Base-by-base conservation (phyloP, 2,888 invertebrate genomes). In the Lasioglossum lativentre region DNA sequence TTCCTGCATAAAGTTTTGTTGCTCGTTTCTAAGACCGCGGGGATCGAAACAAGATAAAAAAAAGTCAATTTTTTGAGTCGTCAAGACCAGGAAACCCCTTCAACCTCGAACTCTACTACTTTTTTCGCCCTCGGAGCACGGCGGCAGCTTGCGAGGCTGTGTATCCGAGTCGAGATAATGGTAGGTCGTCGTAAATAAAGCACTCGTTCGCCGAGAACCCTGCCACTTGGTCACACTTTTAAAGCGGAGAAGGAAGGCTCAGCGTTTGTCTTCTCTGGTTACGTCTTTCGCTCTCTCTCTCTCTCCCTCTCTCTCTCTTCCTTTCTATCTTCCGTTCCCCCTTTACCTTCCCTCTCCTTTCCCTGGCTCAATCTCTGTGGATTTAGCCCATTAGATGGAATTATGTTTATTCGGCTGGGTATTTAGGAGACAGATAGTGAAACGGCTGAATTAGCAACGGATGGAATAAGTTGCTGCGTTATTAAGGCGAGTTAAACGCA, bases 261-360 rank as follows among this genome's bases (percentile, higher is more conserved):
- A 66, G 56, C 88, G 75, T 88, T 89, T 85, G 78, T 85, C 86
- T 89, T 85, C 82, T 77, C 77, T 71, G 77, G 63, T 81, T 82
- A 79, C 81, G 52, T 82, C 27, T 78, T 5, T 70, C 23, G n/a
- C n/a, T 40, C 23, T 40, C n/a, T 4, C 38, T 19, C 79, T 27
- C 76, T n/a, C n/a, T n/a, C 38, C 19, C 66, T 4, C 38, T 12
- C 4, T 1, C 30, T 6, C 66, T 10, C 23, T 3, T 8, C 2
- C 19, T 0, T 14, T 27, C 5, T 63, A 34, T 1, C 34, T 34
- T 30, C 27, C 30, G 16, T 27, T 8, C 27, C 12, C 27, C 30
- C 30, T 16, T 30, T 16, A 5, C 27, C 30, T 3, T 40, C 42
- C 4, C 3, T 27, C 3, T 40, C n/a, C 40, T 6, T 38, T 10